Evolutionary conservation across 2,888 invertebrate genomes (phyloP).

Genomic region (Seira musarum): DNA sequence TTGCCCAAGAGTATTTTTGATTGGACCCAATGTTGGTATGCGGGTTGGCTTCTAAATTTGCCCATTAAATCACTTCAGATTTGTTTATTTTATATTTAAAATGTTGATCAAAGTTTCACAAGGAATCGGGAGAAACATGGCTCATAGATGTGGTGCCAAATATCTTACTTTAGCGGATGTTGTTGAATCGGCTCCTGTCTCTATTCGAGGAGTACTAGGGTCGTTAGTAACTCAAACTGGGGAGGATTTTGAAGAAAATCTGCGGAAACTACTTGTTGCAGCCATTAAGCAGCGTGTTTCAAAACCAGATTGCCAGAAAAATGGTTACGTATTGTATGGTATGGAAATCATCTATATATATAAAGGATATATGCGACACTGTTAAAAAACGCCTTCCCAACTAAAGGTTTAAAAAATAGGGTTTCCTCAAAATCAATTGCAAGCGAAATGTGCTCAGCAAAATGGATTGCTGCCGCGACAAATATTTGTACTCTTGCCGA

Average conservation of each 20-base stretch:
- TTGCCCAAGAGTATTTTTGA: constrained; percentile 59
- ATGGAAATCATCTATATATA: neutral
- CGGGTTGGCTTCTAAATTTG: neutral
- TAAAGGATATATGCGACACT: neutral
- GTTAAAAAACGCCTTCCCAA: neutral
- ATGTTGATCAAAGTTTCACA: constrained; percentile 40
- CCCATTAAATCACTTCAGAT: constrained; percentile 5
- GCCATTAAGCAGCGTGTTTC: constrained; percentile 46
- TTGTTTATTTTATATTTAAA: no score
- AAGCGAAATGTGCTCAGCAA: constrained; percentile 63
- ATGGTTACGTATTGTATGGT: constrained; percentile 66
- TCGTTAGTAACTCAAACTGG: constrained; percentile 26
- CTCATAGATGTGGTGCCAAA: constrained; percentile 51
- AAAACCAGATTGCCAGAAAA: constrained; percentile 54
- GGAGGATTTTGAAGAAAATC: constrained; percentile 46
- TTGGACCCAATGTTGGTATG: constrained; percentile 57
- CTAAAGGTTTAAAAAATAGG: constrained; percentile 31
- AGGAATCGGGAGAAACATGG: constrained; percentile 57
- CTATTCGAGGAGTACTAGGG: constrained; percentile 31
- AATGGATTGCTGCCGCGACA: constrained; percentile 65
- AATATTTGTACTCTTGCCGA: constrained; percentile 64
- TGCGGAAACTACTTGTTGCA: constrained; percentile 57
- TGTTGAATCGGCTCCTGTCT: constrained; percentile 38
- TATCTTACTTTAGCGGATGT: constrained; percentile 62
- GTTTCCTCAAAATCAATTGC: constrained; percentile 62